Base-by-base conservation (phyloP, 1,140 invertebrate species). In the Drosophila quadrilineata region DNA sequence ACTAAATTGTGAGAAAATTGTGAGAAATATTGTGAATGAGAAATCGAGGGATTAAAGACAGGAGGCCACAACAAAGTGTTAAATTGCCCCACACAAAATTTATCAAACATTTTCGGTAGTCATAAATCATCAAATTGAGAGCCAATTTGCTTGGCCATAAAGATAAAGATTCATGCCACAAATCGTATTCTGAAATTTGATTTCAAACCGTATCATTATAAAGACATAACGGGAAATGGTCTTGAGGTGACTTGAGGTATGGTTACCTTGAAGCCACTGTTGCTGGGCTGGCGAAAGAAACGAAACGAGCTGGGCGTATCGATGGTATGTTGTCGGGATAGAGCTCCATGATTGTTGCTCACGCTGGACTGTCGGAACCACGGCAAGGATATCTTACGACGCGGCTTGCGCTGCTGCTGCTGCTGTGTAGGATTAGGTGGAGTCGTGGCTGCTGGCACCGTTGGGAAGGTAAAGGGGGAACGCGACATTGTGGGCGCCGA, bases 301-400 rank as follows among this genome's bases (percentile, higher is more conserved):
- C 89, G 94, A 91, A 95, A 95, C 31, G 95, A 95, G 84, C 94
- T 92, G 69, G 95, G 95, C 59, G 95, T 95, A 91, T 97, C 96
- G 91, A 97, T 96, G 89, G 96, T 97, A 85, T 96, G 95, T 89
- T 97, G 95, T 14, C 95, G 92, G 28, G 95, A 93, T 19, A 96
- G 92, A 28, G 92, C 91, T 54, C 93, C 92, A 85, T 95, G 94
- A 66, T 93, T 91, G 75, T 92, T 92, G 58, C 94, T 92, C 22
- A 24, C 28, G 41, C 95, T 96, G 54, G 92, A 93, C 90, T 96
- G 95, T 38, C 95, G 92, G 90, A 96, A 96, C 96, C 96, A 97
- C 35, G 95, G 96, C 77, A 97, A 90, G 33, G 95, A 96, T 71
- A 97, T 96, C 90, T 96, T 97, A 56, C 96, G 92, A 43, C 94